Evolutionary conservation across 2,888 invertebrate genomes (phyloP), one percentile per base, ranked within the genome.

Genomic region (Drosophila flavopinicola): DNA sequence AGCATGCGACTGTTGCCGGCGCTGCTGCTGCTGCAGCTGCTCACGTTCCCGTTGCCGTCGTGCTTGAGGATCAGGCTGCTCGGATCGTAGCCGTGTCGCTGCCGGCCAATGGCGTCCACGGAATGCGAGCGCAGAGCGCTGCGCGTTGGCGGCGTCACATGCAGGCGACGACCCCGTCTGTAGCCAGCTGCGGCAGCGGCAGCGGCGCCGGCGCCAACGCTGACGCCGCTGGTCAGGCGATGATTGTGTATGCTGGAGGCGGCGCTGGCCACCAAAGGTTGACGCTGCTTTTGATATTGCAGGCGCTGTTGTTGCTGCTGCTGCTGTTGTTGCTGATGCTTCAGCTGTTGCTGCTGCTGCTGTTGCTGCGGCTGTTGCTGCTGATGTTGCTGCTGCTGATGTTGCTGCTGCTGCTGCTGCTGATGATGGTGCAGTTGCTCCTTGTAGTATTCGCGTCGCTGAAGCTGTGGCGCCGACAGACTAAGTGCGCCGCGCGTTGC

Each of bases 81-180:
- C 23, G 89, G 88, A 75, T 89, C 89, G 37, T 89, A 88, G 54
- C 78, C 80, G 23, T 68, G 74, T 35, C 69, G 76, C 57, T 88
- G 83, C 20, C 90, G 88, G 60, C 90, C 89, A 67, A 91, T 90
- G 66, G 91, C 90, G 65, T 91, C 91, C 51, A 91, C 90, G 15
- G 91, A 91, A 76, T 90, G 91, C 13, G 91, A 91, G 54, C 91
- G 88, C 56, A 87, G 47, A 58, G 83, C 87, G 37, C 78, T 56
- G 6, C 79, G 68, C 5, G 66, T 60, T 2, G 64, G 59, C 11
- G 85, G 75, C 11, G 78, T 57, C 44, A 80, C 47, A 6, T 79
- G 85, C 25, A 84, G 37, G 5, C 85, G 75, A 1, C 79, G 85
- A 27, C 79, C 85, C 51, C 91, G 88, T 23, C 91, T 86, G 72